phyloP scores from a whole-genome alignment of 1,140 invertebrate genomes.

The Vanessa atalanta region DNA sequence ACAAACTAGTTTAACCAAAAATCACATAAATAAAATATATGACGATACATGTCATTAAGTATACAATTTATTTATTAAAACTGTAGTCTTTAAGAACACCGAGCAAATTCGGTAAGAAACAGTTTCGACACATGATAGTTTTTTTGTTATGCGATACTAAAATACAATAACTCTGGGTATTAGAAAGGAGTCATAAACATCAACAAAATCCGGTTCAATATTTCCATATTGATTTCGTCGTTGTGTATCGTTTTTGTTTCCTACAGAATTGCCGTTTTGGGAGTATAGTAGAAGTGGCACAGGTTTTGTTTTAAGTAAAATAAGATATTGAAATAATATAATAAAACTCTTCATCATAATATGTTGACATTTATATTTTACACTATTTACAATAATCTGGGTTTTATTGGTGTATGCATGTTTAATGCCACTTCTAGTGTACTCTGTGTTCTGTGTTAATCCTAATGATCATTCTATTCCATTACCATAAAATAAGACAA shows the following conservation, averaged over 20 bases:
- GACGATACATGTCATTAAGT: constrained; percentile 34
- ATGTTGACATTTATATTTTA: background rate
- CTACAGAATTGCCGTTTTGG: background rate
- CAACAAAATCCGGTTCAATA: no score
- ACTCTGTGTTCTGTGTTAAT: background rate
- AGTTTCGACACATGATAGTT: background rate
- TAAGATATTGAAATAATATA: background rate
- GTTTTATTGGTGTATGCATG: background rate
- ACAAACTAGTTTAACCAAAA: constrained; percentile 7
- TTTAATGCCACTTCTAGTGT: background rate
- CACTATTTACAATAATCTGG: background rate
- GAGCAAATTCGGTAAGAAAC: background rate
- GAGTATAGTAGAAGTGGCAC: background rate
- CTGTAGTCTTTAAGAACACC: background rate
- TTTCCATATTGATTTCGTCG: no score
- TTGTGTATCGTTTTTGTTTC: background rate
- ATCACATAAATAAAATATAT: constrained; percentile 39
- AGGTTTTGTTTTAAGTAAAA: background rate
- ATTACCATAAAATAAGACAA: constrained; percentile 5
- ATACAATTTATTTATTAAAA: constrained; percentile 45
- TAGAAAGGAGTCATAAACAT: no score
- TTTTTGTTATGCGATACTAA: no score
- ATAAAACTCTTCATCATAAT: no score
- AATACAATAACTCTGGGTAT: no score
- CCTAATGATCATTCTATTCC: background rate